These are phyloP conservation scores for Cheumatopsyche charites DNA, from an alignment of 1,140 invertebrate genomes.

Conservation along the genomic window DNA sequence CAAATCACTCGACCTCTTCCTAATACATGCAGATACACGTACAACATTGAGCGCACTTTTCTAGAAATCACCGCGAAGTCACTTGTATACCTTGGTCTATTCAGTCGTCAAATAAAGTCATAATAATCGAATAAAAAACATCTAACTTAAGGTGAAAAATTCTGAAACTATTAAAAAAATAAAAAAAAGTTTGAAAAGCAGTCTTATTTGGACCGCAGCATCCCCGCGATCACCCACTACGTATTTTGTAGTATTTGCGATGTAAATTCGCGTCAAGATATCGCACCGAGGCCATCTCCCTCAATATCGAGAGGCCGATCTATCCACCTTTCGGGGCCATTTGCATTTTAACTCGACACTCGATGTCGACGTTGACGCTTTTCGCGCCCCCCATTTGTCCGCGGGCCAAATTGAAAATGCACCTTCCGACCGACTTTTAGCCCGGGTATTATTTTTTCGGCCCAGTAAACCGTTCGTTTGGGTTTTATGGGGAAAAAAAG, in stretches of 20 bases:
- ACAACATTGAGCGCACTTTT: no score
- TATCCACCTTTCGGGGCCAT: slow-evolving; percentile 33
- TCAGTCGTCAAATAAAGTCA: no score
- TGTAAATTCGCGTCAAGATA: slow-evolving; percentile 46
- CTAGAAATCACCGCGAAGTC: no score
- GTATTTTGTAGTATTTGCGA: no score
- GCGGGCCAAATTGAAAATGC: slow-evolving; percentile 27
- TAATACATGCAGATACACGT: no score
- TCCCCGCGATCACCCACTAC: slow-evolving; percentile 31
- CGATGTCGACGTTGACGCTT: slow-evolving; percentile 32
- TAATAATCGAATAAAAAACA: no score
- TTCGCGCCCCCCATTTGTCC: slow-evolving; percentile 29
- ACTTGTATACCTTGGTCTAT: no score
- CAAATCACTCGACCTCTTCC: no score
- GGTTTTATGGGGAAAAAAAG: slow-evolving; percentile 5
- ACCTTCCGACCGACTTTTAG: neutral
- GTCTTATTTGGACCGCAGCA: no score
- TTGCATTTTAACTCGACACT: slow-evolving; percentile 43
- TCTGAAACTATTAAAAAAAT: no score
- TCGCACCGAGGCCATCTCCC: slow-evolving; percentile 35
- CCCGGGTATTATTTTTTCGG: neutral
- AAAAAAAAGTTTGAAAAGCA: no score
- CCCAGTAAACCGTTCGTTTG: neutral
- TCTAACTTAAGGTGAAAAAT: no score
- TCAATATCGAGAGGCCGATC: slow-evolving; percentile 35